Evolutionary conservation across 2,888 invertebrate genomes (phyloP).

Genomic region (Cloeon dipterum): DNA sequence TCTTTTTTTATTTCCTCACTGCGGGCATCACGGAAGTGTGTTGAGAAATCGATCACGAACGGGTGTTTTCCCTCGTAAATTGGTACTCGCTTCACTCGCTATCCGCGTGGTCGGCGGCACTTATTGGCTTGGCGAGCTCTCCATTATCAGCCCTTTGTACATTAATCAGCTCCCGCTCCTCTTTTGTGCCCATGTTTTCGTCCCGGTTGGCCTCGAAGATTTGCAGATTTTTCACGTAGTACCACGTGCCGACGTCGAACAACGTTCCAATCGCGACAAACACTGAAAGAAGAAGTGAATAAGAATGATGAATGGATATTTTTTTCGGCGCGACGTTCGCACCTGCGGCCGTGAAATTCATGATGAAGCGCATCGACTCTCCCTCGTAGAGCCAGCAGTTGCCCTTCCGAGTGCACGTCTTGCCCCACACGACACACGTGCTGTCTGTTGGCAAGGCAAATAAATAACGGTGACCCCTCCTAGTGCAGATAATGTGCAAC

Average conservation of each 20-base stretch:
- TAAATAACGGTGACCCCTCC: background rate
- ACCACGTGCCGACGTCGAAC: constrained; percentile 43
- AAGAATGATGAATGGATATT: constrained; percentile 2
- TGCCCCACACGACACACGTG: constrained; percentile 49
- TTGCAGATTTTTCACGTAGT: constrained; percentile 39
- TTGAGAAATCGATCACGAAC: too few species aligned
- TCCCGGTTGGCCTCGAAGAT: constrained; percentile 33
- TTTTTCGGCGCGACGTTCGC: background rate
- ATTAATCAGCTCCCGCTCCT: constrained; percentile 4
- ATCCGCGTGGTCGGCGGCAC: too few species aligned
- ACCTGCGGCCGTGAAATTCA: constrained; percentile 39
- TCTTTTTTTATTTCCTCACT: too few species aligned
- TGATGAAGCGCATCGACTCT: constrained; percentile 31
- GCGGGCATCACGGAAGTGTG: too few species aligned
- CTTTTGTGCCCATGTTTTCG: constrained; percentile 8
- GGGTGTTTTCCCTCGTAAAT: too few species aligned
- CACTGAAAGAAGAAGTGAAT: constrained; percentile 13
- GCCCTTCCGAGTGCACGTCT: constrained; percentile 40
- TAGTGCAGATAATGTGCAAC: constrained; percentile 2
- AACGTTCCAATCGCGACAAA: constrained; percentile 37
- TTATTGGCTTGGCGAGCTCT: background rate
- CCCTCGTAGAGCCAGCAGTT: constrained; percentile 56
- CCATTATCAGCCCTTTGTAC: constrained; percentile 2
- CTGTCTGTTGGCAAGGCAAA: constrained; percentile 25
- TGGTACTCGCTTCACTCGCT: too few species aligned